phyloP scores from a whole-genome alignment of 2,888 invertebrate species.

The Petrophora chlorosata region DNA sequence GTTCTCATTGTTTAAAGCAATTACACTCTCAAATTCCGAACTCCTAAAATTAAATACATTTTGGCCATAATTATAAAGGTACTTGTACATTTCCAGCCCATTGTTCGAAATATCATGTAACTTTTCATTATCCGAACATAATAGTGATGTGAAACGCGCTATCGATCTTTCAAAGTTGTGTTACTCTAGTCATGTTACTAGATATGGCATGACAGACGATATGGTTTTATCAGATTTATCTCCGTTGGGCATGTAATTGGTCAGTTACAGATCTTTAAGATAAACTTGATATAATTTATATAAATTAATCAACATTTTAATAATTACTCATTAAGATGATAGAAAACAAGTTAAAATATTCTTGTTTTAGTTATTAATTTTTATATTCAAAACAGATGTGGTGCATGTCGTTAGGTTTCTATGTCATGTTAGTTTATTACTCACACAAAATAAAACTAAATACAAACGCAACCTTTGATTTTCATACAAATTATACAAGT shows the following conservation, averaged over 20 bases:
- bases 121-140: slow-evolving; percentile 34
- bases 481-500: background rate
- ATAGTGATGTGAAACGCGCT: slow-evolving; percentile 42
- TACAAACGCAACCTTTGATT: too few relatives aligned
- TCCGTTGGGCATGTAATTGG: slow-evolving; percentile 24
- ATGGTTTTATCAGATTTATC: slow-evolving; percentile 31
- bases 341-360: too few relatives aligned
- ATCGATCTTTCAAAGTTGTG: slow-evolving; percentile 33
- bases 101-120: slow-evolving; percentile 25
- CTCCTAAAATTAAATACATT: slow-evolving; percentile 17
- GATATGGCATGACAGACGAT: slow-evolving; percentile 14
- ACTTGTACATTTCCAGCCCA: slow-evolving; percentile 22
- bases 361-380: too few relatives aligned
- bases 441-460: too few relatives aligned
- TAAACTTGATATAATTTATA: slow-evolving; percentile 16
- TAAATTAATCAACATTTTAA: too few relatives aligned
- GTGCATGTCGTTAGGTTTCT: too few relatives aligned
- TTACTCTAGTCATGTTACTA: slow-evolving; percentile 28
- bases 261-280: slow-evolving; percentile 22
- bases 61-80: slow-evolving; percentile 20
- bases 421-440: too few relatives aligned
- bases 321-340: too few relatives aligned
- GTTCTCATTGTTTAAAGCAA: slow-evolving; percentile 15
- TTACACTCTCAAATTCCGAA: slow-evolving; percentile 19
- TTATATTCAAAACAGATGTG: too few relatives aligned